These are phyloP conservation scores for Prosopocoilus inquinatus DNA, from an alignment of 2,888 invertebrate species.

Conservation along the genomic window DNA sequence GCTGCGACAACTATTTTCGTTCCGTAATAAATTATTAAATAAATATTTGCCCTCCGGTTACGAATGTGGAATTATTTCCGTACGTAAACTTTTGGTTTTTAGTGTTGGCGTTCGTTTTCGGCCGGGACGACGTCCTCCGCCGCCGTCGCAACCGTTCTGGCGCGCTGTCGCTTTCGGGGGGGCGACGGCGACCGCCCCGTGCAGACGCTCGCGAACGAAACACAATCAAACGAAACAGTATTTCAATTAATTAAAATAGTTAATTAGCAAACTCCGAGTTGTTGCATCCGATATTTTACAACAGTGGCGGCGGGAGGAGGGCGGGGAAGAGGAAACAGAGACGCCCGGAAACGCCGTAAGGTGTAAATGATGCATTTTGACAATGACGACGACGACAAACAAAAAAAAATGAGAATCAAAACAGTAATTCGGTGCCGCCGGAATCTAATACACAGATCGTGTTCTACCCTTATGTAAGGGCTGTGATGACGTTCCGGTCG, in stretches of 20 bases:
- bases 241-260: constrained; percentile 5
- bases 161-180: background rate
- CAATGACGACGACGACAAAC: too few species aligned
- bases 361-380: too few species aligned
- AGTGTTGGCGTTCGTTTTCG: background rate
- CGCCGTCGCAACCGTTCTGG: background rate
- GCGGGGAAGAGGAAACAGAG: too few species aligned
- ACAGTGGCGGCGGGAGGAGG: too few species aligned
- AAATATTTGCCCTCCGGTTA: background rate
- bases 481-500: too few species aligned
- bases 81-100: background rate
- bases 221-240: constrained; percentile 4
- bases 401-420: too few species aligned
- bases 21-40: constrained; percentile 2
- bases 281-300: background rate
- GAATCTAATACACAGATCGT: too few species aligned
- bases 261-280: constrained; percentile 1
- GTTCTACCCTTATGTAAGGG: too few species aligned
- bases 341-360: too few species aligned
- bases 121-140: background rate
- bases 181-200: background rate
- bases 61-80: background rate
- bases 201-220: background rate
- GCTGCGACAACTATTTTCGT: background rate
- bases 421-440: too few species aligned